phyloP scores from a whole-genome alignment of 2,797 vertebrate genomes.

The Aldrovandia affinis region DNA sequence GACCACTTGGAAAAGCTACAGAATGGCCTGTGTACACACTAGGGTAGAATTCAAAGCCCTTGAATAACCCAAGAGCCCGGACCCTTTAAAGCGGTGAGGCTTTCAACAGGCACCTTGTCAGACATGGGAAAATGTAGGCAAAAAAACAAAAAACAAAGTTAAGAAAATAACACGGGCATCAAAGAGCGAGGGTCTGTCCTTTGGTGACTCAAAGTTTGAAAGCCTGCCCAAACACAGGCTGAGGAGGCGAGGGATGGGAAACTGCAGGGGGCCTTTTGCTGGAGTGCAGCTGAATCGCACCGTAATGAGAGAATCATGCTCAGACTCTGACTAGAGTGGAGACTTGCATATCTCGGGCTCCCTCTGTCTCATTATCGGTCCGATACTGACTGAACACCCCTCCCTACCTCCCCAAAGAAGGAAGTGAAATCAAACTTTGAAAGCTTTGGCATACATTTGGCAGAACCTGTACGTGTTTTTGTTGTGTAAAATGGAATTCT shows the following conservation, averaged over 20 bases:
- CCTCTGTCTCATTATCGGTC: neutral
- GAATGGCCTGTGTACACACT: neutral
- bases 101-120: constrained; percentile 1
- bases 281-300: neutral
- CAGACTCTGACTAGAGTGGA: neutral
- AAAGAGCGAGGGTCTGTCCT: neutral
- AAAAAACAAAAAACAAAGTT: neutral
- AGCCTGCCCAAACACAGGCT: neutral
- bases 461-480: neutral
- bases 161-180: neutral
- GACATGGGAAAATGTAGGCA: neutral
- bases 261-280: neutral
- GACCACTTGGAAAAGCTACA: neutral
- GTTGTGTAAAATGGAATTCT: neutral
- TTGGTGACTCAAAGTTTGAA: neutral
- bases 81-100: neutral
- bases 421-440: neutral
- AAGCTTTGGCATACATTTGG: neutral
- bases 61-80: neutral
- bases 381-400: neutral
- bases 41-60: constrained; percentile 6
- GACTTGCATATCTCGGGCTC: neutral
- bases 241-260: neutral
- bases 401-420: neutral
- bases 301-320: neutral